A percentile compares a stretch with the other conserved stretches of the same genome.
phyloP scores from a whole-genome alignment of 1,140 invertebrate species.

The Pseudobourletiella spinata region DNA sequence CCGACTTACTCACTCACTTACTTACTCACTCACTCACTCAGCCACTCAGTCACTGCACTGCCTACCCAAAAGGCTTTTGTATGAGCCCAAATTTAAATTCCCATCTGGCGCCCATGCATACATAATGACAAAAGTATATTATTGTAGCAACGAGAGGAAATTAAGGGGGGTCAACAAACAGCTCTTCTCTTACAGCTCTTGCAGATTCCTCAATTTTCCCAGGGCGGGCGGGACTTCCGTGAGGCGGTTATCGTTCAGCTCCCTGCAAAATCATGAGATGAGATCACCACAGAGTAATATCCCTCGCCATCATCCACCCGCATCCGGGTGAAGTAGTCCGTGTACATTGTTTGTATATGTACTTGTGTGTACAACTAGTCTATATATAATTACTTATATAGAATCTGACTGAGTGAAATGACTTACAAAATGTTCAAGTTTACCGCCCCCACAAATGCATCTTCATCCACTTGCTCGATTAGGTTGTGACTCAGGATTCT shows the following conservation, averaged over 20 bases:
- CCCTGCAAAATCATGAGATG: conserved; percentile 45
- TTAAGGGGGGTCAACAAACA: too few species aligned
- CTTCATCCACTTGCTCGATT: conserved; percentile 52
- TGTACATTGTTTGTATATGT: too few species aligned
- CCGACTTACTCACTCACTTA: too few species aligned
- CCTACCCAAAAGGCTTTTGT: too few species aligned
- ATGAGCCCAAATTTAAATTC: too few species aligned
- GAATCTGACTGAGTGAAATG: too few species aligned
- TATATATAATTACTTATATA: background rate
- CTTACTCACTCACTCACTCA: too few species aligned
- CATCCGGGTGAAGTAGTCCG: background rate
- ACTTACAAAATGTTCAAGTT: conserved; percentile 61
- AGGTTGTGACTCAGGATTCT: conserved; percentile 61
- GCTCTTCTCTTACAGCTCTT: conserved; percentile 64
- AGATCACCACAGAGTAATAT: conserved; percentile 34
- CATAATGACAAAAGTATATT: too few species aligned
- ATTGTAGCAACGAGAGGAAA: too few species aligned
- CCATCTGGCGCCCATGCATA: too few species aligned
- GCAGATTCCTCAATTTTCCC: conserved; percentile 52
- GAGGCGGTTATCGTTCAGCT: conserved; percentile 63
- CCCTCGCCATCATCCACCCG: background rate
- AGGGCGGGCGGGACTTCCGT: conserved; percentile 55
- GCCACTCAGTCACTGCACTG: too few species aligned
- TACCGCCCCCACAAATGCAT: conserved; percentile 55
- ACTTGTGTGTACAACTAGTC: too few species aligned